Base-by-base conservation (phyloP, 1,140 invertebrate species). In the Parapsyche elsis region DNA sequence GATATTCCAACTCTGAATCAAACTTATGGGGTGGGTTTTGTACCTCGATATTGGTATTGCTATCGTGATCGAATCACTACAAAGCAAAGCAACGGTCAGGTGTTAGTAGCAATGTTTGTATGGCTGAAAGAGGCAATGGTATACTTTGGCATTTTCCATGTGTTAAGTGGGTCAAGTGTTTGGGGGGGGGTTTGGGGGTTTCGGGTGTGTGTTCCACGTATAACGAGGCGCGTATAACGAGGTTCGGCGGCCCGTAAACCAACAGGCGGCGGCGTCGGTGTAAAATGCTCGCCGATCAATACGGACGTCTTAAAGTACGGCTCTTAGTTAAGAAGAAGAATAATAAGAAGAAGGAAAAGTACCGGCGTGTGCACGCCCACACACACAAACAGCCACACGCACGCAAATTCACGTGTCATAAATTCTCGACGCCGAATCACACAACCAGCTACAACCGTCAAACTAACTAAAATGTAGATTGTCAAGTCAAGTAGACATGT, bases 251-350 rank as follows among this genome's bases (percentile, higher is more conserved):
- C 76, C 75, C 75, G 75, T 80, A 83, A 83, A 83, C 76, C 79
- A 79, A 81, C 76, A 61, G 82, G 82, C 75, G 79, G 80, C 79
- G 82, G 75, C 67, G 76, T 45, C 80, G 78, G 80, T 83, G 82
- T 83, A 83, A 83, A 83, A 83, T 83, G 82, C 76, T 70, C 82
- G 80, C 82, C 82, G 82, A 83, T 83, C 82, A 83, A 83, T 83
- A 83, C 82, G 82, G 78, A 83, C 82, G 82, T 83, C 82, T 83
- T 83, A 83, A 83, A 83, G 82, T 83, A 83, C 82, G 82, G 82
- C 82, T 83, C 82, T 83, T 83, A 83, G 82, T 83, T 83, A 83
- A 83, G 82, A 83, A 83, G 81, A 83, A 83, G 82, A 83, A 83
- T 83, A 83, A 83, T 83, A 83, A 83, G 82, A 83, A 83, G 80